A percentile compares a stretch with the other conserved stretches of the same genome.
Evolutionary conservation across 2,797 vertebrate species (phyloP).

Genomic region (Epinephelus malabaricus): DNA sequence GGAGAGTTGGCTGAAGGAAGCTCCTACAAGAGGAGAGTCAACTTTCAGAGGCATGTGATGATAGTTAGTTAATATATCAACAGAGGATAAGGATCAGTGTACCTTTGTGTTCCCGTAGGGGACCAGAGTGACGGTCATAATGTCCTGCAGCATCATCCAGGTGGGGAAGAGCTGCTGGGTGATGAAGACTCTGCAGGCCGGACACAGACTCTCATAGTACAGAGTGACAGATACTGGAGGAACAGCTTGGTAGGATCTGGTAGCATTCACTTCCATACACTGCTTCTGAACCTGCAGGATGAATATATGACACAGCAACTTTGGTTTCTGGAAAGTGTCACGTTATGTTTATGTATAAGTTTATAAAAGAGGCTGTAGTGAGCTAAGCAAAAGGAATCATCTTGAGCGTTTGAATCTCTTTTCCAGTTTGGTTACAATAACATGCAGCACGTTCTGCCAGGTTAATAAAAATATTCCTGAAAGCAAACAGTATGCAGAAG

Average conservation of each 20-base stretch:
- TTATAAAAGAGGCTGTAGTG: background rate
- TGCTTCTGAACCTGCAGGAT: constrained; percentile 82
- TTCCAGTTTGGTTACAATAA: background rate
- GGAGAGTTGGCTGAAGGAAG: constrained; percentile 76
- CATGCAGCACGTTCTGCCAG: background rate
- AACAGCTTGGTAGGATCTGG: constrained; percentile 23
- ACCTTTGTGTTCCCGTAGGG: constrained; percentile 92
- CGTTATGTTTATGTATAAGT: background rate
- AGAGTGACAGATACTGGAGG: constrained; percentile 86
- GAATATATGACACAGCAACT: background rate
- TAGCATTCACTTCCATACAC: constrained; percentile 82
- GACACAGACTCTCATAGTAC: constrained; percentile 92
- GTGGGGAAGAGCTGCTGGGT: constrained; percentile 88
- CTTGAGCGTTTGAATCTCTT: background rate
- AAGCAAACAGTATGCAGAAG: background rate
- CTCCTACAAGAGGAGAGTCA: constrained; percentile 65
- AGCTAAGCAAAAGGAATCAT: background rate
- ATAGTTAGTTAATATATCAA: background rate
- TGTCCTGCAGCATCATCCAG: constrained; percentile 88
- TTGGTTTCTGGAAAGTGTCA: background rate
- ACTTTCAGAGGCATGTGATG: background rate
- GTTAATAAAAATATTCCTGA: background rate
- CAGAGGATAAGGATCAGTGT: background rate
- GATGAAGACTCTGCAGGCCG: constrained; percentile 87
- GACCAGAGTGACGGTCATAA: constrained; percentile 89